Base-by-base conservation (phyloP, 2,888 invertebrate genomes). In the Synanthedon vespiformis region DNA sequence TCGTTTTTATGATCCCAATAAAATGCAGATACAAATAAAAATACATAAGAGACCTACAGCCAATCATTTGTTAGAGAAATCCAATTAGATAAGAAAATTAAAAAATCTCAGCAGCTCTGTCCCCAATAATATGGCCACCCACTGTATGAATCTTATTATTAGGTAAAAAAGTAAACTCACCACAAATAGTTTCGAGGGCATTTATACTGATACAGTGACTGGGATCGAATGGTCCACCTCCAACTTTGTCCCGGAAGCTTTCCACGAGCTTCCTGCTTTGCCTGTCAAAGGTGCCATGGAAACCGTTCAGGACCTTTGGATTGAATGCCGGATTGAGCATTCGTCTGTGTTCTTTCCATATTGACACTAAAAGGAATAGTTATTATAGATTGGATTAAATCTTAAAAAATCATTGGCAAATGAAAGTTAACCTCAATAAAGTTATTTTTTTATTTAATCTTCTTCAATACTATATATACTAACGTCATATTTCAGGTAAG, bases 181-280 rank as follows among this genome's bases (percentile, higher is more conserved):
- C 64, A 56, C 81, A 81, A 56, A 81, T 80, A 40, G 81, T 80
- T 55, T 81, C 80, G 58, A 82, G 60, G 2, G 78, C 74, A 51
- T 80, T 80, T 51, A 72, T 74, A 27, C 74, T 62, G 0, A 76
- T 78, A 47, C 80, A 78, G 0, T 63, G 67, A 76, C 74, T 78
- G 47, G 79, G 79, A 47, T 82, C 80, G 50, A 83, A 82, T 1
- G 67, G 65, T 34, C 60, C 61, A 13, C 58, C 58, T 0, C 61
- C 65, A 8, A 58, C 59, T 40, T 63, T 55, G 0, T 54, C 54
- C 0, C 52, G 54, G 13, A 72, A 51, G 4, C 60, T 56, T 8
- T 58, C 50, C 4, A 65, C 62, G 1, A 70, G 53, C 1, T 56
- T 52, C 3, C 61, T 58, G 0, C 68, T 54, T 34, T 65, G 68